These are phyloP conservation scores for Pelecanoides urinatrix DNA, from an alignment of 2,113 vertebrate species.

Conservation along the genomic window DNA sequence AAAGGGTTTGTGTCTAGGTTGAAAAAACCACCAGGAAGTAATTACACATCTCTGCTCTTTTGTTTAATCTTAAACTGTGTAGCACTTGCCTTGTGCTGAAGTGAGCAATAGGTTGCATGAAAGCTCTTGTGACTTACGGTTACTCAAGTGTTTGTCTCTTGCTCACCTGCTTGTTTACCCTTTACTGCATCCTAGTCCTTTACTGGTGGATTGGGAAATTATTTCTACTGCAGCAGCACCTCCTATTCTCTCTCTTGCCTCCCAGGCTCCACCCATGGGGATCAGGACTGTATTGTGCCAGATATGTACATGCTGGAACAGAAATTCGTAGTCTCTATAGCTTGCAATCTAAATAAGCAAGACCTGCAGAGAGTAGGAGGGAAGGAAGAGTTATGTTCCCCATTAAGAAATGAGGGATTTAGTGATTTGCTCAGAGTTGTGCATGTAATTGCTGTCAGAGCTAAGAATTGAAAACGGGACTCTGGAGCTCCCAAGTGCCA, in stretches of 20 bases:
- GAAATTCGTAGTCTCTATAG: neutral
- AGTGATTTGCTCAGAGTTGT: neutral
- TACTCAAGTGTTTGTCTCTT: neutral
- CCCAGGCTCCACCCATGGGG: neutral
- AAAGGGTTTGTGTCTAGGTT: slow-evolving; percentile 5
- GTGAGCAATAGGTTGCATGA: neutral
- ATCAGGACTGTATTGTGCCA: neutral
- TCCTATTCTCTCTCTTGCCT: neutral
- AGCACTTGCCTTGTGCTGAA: neutral
- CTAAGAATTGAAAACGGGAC: neutral
- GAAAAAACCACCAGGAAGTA: slow-evolving; percentile 21
- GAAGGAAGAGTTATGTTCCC: neutral
- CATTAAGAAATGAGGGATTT: neutral
- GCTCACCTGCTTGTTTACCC: neutral
- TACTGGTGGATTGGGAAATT: neutral
- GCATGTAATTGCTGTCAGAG: neutral
- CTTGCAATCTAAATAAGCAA: neutral
- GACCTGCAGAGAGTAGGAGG: neutral
- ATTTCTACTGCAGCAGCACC: neutral
- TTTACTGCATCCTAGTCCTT: neutral
- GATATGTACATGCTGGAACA: neutral
- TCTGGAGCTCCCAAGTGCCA: neutral
- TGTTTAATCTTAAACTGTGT: slow-evolving; percentile 26
- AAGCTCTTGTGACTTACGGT: neutral
- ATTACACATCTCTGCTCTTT: slow-evolving; percentile 29